Base-by-base conservation (phyloP, 2,888 invertebrate genomes). In the Dermolepida albohirtum region DNA sequence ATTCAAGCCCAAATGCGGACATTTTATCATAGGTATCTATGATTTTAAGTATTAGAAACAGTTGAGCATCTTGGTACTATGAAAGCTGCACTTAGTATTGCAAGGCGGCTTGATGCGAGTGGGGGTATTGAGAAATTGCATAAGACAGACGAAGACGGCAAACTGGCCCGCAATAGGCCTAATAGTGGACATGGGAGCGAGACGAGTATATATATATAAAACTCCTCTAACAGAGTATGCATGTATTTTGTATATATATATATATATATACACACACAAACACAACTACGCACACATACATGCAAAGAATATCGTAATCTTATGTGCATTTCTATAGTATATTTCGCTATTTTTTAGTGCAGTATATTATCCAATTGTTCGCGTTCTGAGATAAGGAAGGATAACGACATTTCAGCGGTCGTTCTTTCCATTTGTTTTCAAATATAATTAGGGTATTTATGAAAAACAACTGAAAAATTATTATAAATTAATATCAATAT, bases 61-160 rank as follows among this genome's bases (percentile, higher is more conserved):
- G 80, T 77, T 78, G 81, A 79, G 78, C 79, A 81, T 82, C 81
- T 81, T 80, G 79, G 79, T 79, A 69, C 74, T 74, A 74, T 73
- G 74, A 75, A 75, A 76, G 75, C 76, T 74, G 75, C 74, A 73
- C 72, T 75, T 74, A 72, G 74, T 70, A 70, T 71, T 70, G 73
- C 71, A 72, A 34, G 72, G 71, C 74, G 73, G 74, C 67, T 34
- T 67, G 40, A 63, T 51, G 71, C 66, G 43, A 70, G 76, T 73
- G 74, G 75, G 70, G 71, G 66, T 14, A 64, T 63, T 43, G 34
- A 67, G 62, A 64, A 67, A 67, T 67, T 67, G 67, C 67, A 67
- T 64, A 64, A 67, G 67, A 51, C 27, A 22, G 59, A 40, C 40
- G 11, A 11, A 63, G 63, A 63, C 43, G 69, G 67, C 5, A 11